Conservation (phyloP, 1,140 invertebrate species). For the Fopius arisanus region DNA sequence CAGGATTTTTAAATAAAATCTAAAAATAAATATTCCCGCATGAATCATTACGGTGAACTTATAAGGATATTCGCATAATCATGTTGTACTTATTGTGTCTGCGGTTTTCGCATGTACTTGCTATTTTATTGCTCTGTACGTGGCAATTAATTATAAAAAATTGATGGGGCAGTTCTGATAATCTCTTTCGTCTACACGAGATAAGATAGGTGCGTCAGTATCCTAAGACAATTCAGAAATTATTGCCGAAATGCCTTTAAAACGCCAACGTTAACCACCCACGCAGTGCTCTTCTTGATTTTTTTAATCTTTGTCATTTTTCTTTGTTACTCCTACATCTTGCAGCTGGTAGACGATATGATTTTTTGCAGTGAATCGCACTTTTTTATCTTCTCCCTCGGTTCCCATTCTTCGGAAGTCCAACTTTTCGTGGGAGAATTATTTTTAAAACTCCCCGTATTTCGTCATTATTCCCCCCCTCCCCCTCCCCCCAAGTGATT, state of each 20-base stretch:
- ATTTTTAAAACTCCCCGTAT: neutral
- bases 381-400: neutral
- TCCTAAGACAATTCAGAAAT: neutral
- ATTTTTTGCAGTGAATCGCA: neutral
- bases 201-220: neutral
- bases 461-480: neutral
- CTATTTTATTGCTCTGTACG: neutral
- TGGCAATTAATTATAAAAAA: neutral
- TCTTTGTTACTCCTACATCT: constrained; percentile 5
- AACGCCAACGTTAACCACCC: constrained; percentile 1
- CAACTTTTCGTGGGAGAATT: constrained; percentile 8
- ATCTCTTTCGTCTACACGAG: neutral
- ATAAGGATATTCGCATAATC: neutral
- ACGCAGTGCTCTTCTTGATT: neutral
- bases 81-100: neutral
- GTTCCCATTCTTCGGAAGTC: neutral
- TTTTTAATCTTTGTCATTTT: neutral
- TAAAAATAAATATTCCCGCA: neutral
- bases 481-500: neutral
- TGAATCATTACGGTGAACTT: neutral
- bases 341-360: constrained; percentile 3
- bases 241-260: neutral
- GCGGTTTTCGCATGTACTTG: neutral
- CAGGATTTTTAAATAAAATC: no score
- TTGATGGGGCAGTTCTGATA: neutral